phyloP scores from a whole-genome alignment of 2,113 vertebrate species.

The Sphyrna mokarran region DNA sequence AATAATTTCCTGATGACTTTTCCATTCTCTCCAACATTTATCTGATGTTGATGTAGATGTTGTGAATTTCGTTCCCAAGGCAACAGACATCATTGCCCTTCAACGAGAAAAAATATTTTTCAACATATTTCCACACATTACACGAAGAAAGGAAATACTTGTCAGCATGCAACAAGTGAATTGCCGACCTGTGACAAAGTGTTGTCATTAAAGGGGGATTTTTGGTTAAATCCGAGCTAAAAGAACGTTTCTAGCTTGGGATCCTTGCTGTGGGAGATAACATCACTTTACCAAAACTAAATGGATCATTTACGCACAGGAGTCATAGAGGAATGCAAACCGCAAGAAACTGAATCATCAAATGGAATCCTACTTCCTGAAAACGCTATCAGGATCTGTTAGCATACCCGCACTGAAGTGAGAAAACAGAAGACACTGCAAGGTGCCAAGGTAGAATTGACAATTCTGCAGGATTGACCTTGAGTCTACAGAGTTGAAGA shows the following conservation, averaged over 20 bases:
- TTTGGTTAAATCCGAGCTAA: neutral
- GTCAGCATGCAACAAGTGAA: neutral
- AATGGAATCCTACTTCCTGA: neutral
- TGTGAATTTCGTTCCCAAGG: constrained; percentile 5
- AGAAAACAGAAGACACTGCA: neutral
- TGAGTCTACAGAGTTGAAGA: too few relatives aligned
- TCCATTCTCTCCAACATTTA: neutral
- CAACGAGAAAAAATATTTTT: neutral
- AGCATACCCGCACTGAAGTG: neutral
- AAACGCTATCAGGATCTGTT: neutral
- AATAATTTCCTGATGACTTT: constrained; percentile 15
- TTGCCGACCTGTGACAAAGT: neutral
- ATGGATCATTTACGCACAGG: neutral
- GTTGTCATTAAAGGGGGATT: neutral
- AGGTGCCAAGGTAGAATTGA: too few relatives aligned
- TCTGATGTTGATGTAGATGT: neutral
- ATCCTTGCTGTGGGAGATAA: neutral
- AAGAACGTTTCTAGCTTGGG: neutral
- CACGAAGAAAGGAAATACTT: neutral
- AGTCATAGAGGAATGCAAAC: neutral
- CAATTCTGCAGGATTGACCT: too few relatives aligned
- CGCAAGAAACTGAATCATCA: neutral
- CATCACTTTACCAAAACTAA: neutral
- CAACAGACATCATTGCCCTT: neutral
- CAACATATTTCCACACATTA: neutral